Evolutionary conservation across 2,888 invertebrate species (phyloP), one percentile per base, ranked within the genome.

Genomic region (Lamproptera curius): DNA sequence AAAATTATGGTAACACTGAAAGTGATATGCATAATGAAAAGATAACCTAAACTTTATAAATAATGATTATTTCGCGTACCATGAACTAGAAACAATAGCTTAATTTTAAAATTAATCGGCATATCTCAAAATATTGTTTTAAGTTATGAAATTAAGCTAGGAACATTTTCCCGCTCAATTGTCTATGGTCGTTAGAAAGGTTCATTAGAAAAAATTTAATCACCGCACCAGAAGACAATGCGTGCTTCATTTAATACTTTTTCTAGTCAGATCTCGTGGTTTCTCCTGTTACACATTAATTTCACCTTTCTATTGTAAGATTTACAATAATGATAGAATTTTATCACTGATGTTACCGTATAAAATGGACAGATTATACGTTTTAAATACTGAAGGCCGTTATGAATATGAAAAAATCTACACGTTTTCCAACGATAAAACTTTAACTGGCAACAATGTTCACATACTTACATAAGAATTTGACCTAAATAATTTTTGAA

Each of bases 121-220:
- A n/a, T n/a, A n/a, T n/a, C n/a, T n/a, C n/a, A n/a, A n/a, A n/a
- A n/a, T n/a, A n/a, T n/a, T n/a, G n/a, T n/a, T n/a, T n/a, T n/a
- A n/a, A n/a, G n/a, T n/a, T n/a, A n/a, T n/a, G n/a, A n/a, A n/a
- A n/a, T n/a, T n/a, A n/a, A n/a, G n/a, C n/a, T 20, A 20, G 10
- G 23, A 23, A 46, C n/a, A 15, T 36, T 41, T 33, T 39, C 39
- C 34, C 26, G 42, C 23, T 16, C 28, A 33, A 42, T 47, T 47
- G 47, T 42, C 37, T 42, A 37, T 42, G 47, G 23, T 20, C 42
- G 34, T 42, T 47, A 42, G 36, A 47, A 42, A 42, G 42, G 47
- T 31, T 47, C 47, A 37, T 47, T 42, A 41, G 42, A 42, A 46
- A n/a, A 42, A 37, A 16, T 42, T 47, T 42, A 47, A 42, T 38